Conservation (phyloP, 2,888 invertebrate genomes). For the Zonitis immaculata region DNA sequence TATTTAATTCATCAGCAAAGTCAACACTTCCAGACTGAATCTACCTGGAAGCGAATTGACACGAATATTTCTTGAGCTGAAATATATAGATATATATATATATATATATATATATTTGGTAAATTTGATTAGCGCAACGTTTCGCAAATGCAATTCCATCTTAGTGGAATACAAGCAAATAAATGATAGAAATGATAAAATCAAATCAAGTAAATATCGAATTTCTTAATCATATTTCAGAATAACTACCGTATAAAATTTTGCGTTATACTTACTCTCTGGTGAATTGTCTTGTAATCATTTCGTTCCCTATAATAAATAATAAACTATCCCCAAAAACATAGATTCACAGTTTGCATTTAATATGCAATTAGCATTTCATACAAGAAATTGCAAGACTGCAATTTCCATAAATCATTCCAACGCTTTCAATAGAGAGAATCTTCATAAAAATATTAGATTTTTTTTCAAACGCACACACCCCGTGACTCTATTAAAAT, state of each 20-base stretch:
- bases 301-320: background rate
- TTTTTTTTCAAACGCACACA: background rate
- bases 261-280: background rate
- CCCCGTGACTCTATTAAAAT: constrained; percentile 14
- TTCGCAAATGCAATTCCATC: background rate
- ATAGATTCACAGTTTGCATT: background rate
- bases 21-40: constrained; percentile 7
- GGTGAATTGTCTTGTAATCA: background rate
- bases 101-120: background rate
- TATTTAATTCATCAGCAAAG: constrained; percentile 18
- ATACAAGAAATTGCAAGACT: background rate
- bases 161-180: no score
- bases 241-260: background rate
- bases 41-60: background rate
- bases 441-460: background rate
- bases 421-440: background rate
- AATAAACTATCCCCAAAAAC: background rate
- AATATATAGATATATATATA: no score
- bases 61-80: background rate
- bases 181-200: background rate
- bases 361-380: background rate
- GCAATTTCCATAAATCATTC: background rate
- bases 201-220: background rate
- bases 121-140: background rate
- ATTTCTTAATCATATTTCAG: background rate